Base-by-base conservation (phyloP, 1,140 invertebrate species). In the Meteorus sp. region DNA sequence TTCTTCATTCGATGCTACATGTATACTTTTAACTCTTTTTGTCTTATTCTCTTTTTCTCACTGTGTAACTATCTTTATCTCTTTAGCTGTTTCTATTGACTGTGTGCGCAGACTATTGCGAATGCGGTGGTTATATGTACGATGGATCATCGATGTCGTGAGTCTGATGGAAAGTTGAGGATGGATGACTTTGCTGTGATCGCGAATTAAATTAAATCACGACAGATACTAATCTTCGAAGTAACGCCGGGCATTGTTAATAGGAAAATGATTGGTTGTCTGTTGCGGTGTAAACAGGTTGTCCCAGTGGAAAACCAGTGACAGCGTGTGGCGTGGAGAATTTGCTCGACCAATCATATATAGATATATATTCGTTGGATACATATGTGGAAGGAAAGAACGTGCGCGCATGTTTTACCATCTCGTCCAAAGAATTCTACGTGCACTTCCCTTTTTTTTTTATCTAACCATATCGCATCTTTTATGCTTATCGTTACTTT, bases 171-270 rank as follows among this genome's bases (percentile, higher is more conserved):
- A 44, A 22, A 17, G 44, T 13, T 8, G 25, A n/a, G 23, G 23
- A 48, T 48, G 27, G 45, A 48, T 48, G 45, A 31, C 8, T 29
- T 13, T 6, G 23, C 23, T 31, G 17, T 19, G 25, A 7, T 52
- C 35, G 50, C 27, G 33, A n/a, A 22, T 52, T 52, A 52, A 52
- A 52, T 52, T 52, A 52, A 35, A 52, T 27, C 27, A 19, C 31
- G 50, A 52, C 50, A 68, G 74, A 75, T 77, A 74, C 66, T 70
- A 74, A 74, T 76, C 75, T 70, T 43, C 23, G 35, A 47, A 59
- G 45, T 59, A 64, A 65, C 61, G 65, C 59, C 35, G 63, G 41
- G 65, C 70, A 71, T 71, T 73, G 69, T 74, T 72, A 75, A 75
- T 73, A 68, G 71, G 61, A 59, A 73, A 76, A 77, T 77, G 67